These are phyloP conservation scores for Bathybates hornii DNA, from an alignment of 2,113 vertebrate genomes.

Conservation along the genomic window DNA sequence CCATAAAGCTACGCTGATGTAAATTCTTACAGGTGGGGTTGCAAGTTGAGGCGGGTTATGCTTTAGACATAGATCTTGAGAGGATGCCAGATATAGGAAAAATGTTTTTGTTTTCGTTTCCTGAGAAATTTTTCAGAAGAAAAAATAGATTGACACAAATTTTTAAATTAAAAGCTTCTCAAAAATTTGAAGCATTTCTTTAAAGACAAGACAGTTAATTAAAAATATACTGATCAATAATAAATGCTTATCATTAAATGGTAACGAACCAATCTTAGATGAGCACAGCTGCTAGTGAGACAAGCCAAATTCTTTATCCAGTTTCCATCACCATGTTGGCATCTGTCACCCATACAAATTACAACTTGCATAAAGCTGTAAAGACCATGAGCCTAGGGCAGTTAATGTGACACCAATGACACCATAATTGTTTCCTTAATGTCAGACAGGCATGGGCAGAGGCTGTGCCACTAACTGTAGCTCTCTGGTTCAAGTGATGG, in stretches of 20 bases:
- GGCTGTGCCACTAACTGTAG: neutral
- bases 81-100: neutral
- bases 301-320: neutral
- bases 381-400: neutral
- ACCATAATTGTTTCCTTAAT: slow-evolving; percentile 24
- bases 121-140: neutral
- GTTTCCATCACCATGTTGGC: neutral
- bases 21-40: neutral
- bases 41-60: neutral
- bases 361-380: neutral
- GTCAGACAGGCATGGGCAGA: slow-evolving; percentile 10
- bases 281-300: neutral
- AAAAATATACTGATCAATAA: neutral
- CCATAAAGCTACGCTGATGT: neutral
- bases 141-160: neutral
- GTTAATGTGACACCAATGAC: slow-evolving; percentile 30
- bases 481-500: slow-evolving; percentile 27
- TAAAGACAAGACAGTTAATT: neutral
- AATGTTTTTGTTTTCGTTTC: neutral
- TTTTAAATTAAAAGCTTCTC: neutral
- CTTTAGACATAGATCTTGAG: neutral
- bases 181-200: neutral
- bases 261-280: neutral
- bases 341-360: neutral
- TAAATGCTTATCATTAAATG: neutral